phyloP scores from a whole-genome alignment of 2,888 invertebrate species.

The Hyposoter didymator region DNA sequence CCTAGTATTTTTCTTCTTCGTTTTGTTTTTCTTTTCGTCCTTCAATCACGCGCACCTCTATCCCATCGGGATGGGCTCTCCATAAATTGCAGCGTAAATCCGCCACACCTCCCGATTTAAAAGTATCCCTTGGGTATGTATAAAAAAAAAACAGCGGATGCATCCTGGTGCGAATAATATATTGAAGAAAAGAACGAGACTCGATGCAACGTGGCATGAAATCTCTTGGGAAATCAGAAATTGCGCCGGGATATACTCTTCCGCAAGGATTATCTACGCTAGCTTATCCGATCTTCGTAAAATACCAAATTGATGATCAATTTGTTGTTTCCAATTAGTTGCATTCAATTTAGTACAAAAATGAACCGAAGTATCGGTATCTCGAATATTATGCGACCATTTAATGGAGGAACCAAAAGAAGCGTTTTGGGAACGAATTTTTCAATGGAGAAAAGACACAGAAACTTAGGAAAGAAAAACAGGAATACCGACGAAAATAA shows the following conservation, averaged over 20 bases:
- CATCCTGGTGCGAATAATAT: slow-evolving; percentile 29
- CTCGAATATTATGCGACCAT: not conserved
- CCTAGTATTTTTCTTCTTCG: not conserved
- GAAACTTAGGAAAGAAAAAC: not conserved
- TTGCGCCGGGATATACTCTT: slow-evolving; percentile 44
- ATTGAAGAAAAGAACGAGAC: slow-evolving; percentile 30
- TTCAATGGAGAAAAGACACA: too few species aligned
- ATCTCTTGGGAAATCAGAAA: slow-evolving; percentile 63
- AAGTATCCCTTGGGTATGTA: slow-evolving; percentile 57
- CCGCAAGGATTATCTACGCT: slow-evolving; percentile 8
- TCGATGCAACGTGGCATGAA: slow-evolving; percentile 45
- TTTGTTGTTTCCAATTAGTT: not conserved
- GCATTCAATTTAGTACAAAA: not conserved
- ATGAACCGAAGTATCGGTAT: not conserved
- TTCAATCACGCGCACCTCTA: slow-evolving; percentile 57
- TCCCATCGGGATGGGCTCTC: slow-evolving; percentile 54
- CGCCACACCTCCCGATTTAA: slow-evolving; percentile 63
- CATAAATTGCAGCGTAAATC: slow-evolving; percentile 66
- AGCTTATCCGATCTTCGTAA: slow-evolving; percentile 1
- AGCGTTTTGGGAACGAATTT: too few species aligned
- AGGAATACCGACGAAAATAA: not conserved
- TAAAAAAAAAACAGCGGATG: slow-evolving; percentile 41
- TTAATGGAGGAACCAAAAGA: too few species aligned
- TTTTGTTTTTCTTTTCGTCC: slow-evolving; percentile 33
- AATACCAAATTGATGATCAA: not conserved